Evolutionary conservation across 2,113 vertebrate genomes (phyloP), one percentile per base, ranked within the genome.

Genomic region (Anarrhichthys ocellatus): DNA sequence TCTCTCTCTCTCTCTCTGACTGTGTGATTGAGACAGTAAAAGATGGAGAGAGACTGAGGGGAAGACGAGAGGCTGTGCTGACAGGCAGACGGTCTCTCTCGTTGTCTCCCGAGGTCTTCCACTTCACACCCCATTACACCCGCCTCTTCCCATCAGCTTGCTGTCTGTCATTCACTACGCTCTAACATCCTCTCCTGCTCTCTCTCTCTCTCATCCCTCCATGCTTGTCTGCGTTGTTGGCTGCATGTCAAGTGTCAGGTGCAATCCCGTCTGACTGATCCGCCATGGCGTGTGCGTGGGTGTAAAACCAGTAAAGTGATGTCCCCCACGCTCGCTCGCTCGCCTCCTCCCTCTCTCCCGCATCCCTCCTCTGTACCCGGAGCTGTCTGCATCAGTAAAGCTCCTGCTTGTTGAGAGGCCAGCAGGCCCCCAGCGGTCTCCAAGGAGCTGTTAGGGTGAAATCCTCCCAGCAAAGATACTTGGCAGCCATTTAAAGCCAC

Each of bases 51-150:
- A 52, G 34, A 15, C 10, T 18, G 62, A 66, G 59, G 13, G 52
- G 24, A 50, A 76, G 73, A 76, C 1, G 22, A 70, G 66, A 72
- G 71, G 36, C 63, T 77, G 73, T 38, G 78, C 86, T 91, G 92
- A 92, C 93, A 92, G 90, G 67, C 62, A 52, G 87, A 91, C 76
- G 73, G 92, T 78, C 58, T 88, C 67, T 54, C 89, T 92, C 67
- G 67, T 91, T 86, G 90, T 93, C 89, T 92, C 87, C 73, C 1
- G 82, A 84, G 79, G 89, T 94, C 94, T 92, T 95, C 92, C 92
- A 85, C 92, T 96, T 97, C 95, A 95, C 94, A 94, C 92, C 85
- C 96, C 96, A 97, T 97, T 98, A 96, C 91, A 94, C 85, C 91
- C 86, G 96, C 92, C 96, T 94, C 48, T 87, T 91, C 76, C 1